Evolutionary conservation across 2,113 vertebrate species (phyloP).

Genomic region (Centropus bengalensis): DNA sequence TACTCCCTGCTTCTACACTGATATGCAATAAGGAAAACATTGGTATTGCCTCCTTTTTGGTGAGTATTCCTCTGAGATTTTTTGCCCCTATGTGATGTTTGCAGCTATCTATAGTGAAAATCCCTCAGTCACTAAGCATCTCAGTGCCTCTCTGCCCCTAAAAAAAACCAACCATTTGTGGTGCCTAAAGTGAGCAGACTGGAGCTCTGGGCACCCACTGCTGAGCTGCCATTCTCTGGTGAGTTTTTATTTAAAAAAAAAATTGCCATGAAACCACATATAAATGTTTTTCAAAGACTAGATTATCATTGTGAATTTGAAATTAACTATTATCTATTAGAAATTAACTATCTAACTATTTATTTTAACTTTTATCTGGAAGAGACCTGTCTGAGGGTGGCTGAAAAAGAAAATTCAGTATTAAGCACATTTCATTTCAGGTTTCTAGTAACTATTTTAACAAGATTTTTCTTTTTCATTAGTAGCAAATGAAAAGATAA

Average conservation of each 20-base stretch:
- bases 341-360: no score
- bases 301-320: not conserved
- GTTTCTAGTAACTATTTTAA: not conserved
- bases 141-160: not conserved
- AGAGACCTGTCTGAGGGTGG: not conserved
- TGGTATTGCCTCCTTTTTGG: not conserved
- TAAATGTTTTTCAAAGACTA: not conserved
- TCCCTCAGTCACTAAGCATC: not conserved
- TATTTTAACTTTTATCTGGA: not conserved
- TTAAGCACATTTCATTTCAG: not conserved
- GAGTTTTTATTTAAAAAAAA: not conserved
- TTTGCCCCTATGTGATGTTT: not conserved
- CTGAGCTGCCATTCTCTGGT: not conserved
- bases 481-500: not conserved
- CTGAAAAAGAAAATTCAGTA: not conserved
- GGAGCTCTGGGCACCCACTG: not conserved
- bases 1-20: not conserved
- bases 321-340: no score
- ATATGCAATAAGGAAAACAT: not conserved
- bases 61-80: not conserved
- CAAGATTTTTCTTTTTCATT: not conserved
- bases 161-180: not conserved
- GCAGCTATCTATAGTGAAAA: not conserved
- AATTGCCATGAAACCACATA: accelerated
- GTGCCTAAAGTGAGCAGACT: not conserved